A percentile compares a stretch with the other conserved stretches of the same genome.
Conservation (phyloP, 2,113 vertebrate genomes). For the Jaculus jaculus region DNA sequence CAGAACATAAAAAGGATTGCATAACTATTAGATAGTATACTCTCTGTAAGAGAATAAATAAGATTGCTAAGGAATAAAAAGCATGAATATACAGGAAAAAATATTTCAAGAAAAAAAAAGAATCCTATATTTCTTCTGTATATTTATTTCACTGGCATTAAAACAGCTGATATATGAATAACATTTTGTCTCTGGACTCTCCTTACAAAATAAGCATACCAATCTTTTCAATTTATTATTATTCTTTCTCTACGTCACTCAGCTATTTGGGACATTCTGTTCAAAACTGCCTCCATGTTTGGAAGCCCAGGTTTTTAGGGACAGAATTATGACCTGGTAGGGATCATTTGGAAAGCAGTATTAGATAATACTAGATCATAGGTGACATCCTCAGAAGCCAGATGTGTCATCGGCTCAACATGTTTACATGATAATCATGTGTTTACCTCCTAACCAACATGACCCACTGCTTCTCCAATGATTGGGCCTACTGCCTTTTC, state of each 20-base stretch:
- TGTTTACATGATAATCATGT: neutral
- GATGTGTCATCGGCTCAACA: neutral
- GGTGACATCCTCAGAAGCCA: too few relatives aligned
- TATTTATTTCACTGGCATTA: neutral
- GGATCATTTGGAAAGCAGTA: too few relatives aligned
- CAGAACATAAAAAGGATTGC: neutral
- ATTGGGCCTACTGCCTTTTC: neutral
- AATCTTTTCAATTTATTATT: neutral
- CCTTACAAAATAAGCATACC: neutral
- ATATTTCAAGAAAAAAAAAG: too few relatives aligned
- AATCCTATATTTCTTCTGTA: neutral
- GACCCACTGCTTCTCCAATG: neutral
- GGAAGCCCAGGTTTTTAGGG: neutral
- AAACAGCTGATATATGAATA: neutral
- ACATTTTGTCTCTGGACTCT: neutral
- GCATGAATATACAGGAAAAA: too few relatives aligned
- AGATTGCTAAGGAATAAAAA: constrained; percentile 4
- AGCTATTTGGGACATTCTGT: neutral
- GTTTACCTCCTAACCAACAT: neutral
- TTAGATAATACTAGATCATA: too few relatives aligned
- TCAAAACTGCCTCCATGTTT: neutral
- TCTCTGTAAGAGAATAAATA: neutral
- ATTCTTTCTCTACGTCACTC: constrained; percentile 10
- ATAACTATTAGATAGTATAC: neutral
- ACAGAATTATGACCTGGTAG: too few relatives aligned